Conservation (phyloP, 2,113 vertebrate species). For the Passerina amoena region DNA sequence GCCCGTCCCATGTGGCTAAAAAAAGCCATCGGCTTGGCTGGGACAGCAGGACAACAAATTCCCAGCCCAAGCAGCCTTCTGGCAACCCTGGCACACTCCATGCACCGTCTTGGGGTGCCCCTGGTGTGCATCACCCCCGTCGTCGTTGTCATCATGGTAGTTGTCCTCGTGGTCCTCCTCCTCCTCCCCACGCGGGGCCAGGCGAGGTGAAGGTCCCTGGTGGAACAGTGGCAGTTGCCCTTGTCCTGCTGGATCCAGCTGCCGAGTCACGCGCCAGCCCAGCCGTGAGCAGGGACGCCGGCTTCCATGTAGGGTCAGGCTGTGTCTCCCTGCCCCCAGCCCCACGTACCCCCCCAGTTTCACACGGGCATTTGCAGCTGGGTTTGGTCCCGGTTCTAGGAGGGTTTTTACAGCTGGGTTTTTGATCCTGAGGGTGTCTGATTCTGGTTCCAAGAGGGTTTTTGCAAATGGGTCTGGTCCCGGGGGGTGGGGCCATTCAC, state of each 20-base stretch:
- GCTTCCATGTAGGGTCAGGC: neutral
- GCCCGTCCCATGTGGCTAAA: neutral
- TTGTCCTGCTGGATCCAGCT: neutral
- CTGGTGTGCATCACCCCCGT: neutral
- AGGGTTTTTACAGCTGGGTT: neutral
- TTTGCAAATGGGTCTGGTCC: neutral
- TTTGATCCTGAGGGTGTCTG: neutral
- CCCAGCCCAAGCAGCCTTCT: neutral
- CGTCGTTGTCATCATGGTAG: accelerated
- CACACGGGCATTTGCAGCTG: neutral
- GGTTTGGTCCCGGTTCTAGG: neutral
- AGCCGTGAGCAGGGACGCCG: neutral
- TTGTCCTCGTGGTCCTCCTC: neutral
- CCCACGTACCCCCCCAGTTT: accelerated
- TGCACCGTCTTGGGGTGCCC: neutral
- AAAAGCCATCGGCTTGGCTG: constrained; percentile 23
- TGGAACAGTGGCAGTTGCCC: neutral
- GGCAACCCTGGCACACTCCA: neutral
- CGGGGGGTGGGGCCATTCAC: neutral
- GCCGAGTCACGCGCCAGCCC: neutral
- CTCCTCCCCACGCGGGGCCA: neutral
- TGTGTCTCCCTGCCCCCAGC: accelerated
- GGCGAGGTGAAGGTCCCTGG: neutral
- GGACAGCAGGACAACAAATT: neutral
- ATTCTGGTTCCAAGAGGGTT: neutral